Base-by-base conservation (phyloP, 1,140 invertebrate species). In the Lasaia peninsularis region DNA sequence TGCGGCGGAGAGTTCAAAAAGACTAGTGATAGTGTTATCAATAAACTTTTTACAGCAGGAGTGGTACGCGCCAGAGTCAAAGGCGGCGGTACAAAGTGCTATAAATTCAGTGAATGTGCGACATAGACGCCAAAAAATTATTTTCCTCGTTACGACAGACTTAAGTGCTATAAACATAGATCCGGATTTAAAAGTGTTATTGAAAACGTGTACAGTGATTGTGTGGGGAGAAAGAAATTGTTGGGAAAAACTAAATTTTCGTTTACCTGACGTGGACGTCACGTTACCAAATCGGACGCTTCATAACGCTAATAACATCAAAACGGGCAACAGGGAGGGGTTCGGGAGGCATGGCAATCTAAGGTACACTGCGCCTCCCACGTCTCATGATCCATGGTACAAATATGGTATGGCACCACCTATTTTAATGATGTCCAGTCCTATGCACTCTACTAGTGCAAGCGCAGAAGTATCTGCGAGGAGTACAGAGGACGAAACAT, bases 221-320 rank as follows among this genome's bases (percentile, higher is more conserved):
- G 91, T 94, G 73, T 96, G 95, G 95, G 94, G 95, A 53, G 95
- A 96, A 70, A 94, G 93, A 69, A 92, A 94, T 71, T 97, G 97
- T 90, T 96, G 95, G 96, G 95, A 96, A 72, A 97, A 97, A 86
- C 90, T 98, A 65, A 92, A 94, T 72, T 97, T 95, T 91, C 94
- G 95, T 56, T 94, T 98, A 93, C 96, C 96, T 16, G 95, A 97
- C 80, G 90, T 87, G 75, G 88, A 86, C 69, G 77, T 87, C 63
- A 87, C 86, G 31, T 80, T 89, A 53, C 87, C 89, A 49, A 86
- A 89, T 85, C 88, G 89, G 78, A 90, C 89, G 80, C 80, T 89
- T 77, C 86, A 89, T 75, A 88, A 86, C 56, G 73, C 85, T 60
- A 84, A 78, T 71, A 84, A 78, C 63, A 68, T 82, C 53, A 89